phyloP scores from a whole-genome alignment of 1,140 invertebrate genomes.

The Drosophila bocqueti region DNA sequence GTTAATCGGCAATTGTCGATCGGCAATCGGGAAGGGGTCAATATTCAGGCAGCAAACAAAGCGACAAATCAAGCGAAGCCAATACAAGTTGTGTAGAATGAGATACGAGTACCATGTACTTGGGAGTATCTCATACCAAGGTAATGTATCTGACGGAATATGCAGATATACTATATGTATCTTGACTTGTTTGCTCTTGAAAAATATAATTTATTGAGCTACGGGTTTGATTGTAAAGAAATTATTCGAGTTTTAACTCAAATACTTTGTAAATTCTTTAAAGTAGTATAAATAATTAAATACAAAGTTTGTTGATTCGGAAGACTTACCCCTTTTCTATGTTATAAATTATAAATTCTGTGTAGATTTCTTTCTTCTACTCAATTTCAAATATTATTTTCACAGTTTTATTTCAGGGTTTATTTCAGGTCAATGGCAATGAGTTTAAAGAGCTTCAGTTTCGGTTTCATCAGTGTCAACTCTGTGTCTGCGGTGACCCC shows the following conservation, averaged over 20 bases:
- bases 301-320: neutral
- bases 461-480: slow-evolving; percentile 11
- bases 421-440: slow-evolving; percentile 25
- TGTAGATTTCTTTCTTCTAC: neutral
- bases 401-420: neutral
- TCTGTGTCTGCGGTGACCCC: neutral
- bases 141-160: slow-evolving; percentile 1
- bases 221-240: too few relatives aligned
- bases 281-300: neutral
- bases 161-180: neutral
- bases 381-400: neutral
- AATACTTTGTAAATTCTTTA: neutral
- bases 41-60: slow-evolving; percentile 15
- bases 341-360: neutral
- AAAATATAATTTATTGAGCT: neutral
- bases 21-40: slow-evolving; percentile 3
- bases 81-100: slow-evolving; percentile 1
- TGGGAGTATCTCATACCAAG: neutral
- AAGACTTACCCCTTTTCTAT: too few relatives aligned
- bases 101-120: neutral
- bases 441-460: neutral
- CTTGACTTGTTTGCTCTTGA: neutral
- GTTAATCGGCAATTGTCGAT: slow-evolving; percentile 24
- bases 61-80: slow-evolving; percentile 19
- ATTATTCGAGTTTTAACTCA: neutral